Base-by-base conservation (phyloP, 2,797 vertebrate genomes). In the Clarias pachynema region DNA sequence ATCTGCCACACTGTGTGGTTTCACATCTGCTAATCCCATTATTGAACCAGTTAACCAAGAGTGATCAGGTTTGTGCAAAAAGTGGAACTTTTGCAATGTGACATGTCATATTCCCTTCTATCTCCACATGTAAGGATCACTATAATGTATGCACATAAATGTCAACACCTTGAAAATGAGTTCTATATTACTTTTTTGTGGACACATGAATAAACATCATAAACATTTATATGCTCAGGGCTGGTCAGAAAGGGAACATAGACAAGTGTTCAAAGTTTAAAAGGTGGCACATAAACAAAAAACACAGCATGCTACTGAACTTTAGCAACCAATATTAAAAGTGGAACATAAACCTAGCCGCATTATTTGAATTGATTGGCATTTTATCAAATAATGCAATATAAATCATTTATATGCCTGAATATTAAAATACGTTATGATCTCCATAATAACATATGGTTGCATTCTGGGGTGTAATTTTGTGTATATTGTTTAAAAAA, bases 1-100 rank as follows among this genome's bases (percentile, higher is more conserved):
- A 83, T 83, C 85, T 83, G 85, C 74, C 81, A 86, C 74, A 79
- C 74, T 69, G n/a, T 56, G 14, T 74, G 49, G 8, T 22, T 78
- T 31, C 60, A 80, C 68, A 83, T 84, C 59, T 68, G 75, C 79
- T 82, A 73, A 73, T 79, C 24, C 3, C 31, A 59, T 44, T 22
- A 63, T 44, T 20, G 4, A 66, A 65, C 66, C 65, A 53, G 59
- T 73, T 49, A 66, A 66, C 63, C 2, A 26, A 62, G 34, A 34
- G 22, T 60, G 5, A 14, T 49, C 70, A 77, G 16, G 15, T 63
- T 34, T 40, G 8, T 62, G 74, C 26, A 79, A 79, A 66, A 79
- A 69, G 20, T 65, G 31, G 5, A 78, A 6, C 62, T 63, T 63
- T 9, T 80, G 16, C 74, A 22, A 57, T 57, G 53, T 77, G 4